Base-by-base conservation (phyloP, 2,797 vertebrate genomes). In the Lagorchestes hirsutus region DNA sequence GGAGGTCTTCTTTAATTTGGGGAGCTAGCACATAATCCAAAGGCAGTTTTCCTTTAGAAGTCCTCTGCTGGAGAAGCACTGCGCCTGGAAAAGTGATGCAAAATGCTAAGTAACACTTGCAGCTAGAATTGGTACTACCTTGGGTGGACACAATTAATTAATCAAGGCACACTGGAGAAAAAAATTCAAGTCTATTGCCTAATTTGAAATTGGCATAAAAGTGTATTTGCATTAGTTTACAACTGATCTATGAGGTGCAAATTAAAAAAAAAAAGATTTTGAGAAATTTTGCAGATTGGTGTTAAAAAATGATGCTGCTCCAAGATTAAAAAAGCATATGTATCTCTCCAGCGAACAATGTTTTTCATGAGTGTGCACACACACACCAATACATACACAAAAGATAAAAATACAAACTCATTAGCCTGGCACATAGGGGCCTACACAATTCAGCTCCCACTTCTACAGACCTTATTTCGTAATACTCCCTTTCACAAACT, bases 11-110 rank as follows among this genome's bases (percentile, higher is more conserved):
- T 92, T 99, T 99, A 96, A 99, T 96, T 92, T 96, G 74, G 5
- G 96, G 11, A 0, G 98, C 98, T 18, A 98, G 93, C 62, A 99
- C 97, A 97, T 99, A 98, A 98, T 99, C 99, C 98, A 99, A 98
- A 0, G 99, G 98, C 3, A 99, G 97, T n/a, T 97, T 98, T 29
- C 99, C 99, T 0, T 95, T 8, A 93, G 93, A 92, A 94, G 99
- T 98, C 31, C 97, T 99, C 95, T 99, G 99, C 96, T 99, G 98
- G 90, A 99, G 98, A 96, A 99, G 99, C 93, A 97, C 92, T 31
- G 99, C 99, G 96, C 99, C 99, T 99, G 98, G 92, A 92, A 95
- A 95, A 98, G 96, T 95, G 90, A 97, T 4, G 94, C 0, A 97
- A 98, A 96, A 96, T 55, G 96, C 97, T 98, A 93, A 97, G 55